Evolutionary conservation across 2,797 vertebrate species (phyloP), one percentile per base, ranked within the genome.

Genomic region (Acestrorhynchus altus): DNA sequence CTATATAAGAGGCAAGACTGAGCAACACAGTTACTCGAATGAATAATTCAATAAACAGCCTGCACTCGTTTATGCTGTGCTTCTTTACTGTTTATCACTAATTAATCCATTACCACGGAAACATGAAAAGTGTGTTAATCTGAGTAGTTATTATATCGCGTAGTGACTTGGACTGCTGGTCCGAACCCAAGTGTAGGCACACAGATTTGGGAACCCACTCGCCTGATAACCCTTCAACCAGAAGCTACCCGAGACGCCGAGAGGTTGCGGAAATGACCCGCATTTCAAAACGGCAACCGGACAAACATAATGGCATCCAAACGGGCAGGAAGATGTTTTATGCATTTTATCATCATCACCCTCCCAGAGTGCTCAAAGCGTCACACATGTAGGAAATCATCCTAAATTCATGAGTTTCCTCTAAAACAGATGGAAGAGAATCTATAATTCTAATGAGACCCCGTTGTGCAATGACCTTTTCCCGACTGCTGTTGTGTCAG

Each of bases 281-380:
- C 51, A 68, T 49, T 71, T 70, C 57, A 76, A 70, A 60, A 75
- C 7, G 46, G 47, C 26, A 52, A 68, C 42, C 47, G 12, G 22
- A 63, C 65, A 82, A 79, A 81, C 54, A 40, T 66, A 65, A 66
- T 12, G 7, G 76, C 72, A 76, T n/a, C 57, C n/a, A 68, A 39
- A 65, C 20, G 59, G 5, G 75, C 72, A 84, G 83, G 77, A 90
- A 74, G 89, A 86, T 85, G 51, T 87, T 88, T 85, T 63, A 79
- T 74, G 39, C n/a, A 84, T 81, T 80, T 64, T 28, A 70, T 26
- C 66, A 70, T 60, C 67, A 70, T 26, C 66, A 70, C 64, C 67
- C 67, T 76, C 65, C 74, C 72, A 73, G 51, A 65, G 46, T 20
- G 40, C 60, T 72, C 65, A 64, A 9, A 79, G 80, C 78, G 79